Evolutionary conservation across 92 coral and sea anemone species (phyloP).

Genomic region (Pocillopora meandrina): DNA sequence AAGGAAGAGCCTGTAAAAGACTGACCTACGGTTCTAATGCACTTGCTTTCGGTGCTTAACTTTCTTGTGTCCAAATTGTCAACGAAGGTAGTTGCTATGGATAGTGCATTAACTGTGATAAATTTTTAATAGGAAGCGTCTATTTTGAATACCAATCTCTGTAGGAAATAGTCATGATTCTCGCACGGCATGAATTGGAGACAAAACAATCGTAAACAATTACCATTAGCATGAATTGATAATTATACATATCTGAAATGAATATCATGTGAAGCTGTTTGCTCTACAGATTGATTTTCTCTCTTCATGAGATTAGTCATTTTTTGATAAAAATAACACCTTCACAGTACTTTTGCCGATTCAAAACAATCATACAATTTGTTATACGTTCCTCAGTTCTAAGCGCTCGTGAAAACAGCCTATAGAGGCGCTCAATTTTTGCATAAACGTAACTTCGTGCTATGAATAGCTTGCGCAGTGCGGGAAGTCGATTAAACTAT

Average conservation of each 20-base stretch:
- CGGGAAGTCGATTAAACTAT: neutral
- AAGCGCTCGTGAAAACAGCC: too few species aligned
- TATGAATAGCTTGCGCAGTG: neutral
- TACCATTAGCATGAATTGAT: too few species aligned
- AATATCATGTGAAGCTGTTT: too few species aligned
- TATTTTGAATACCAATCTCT: conserved; percentile 7
- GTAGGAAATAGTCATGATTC: neutral
- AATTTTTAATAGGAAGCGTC: conserved; percentile 42
- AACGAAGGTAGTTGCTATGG: conserved; percentile 33
- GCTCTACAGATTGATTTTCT: too few species aligned
- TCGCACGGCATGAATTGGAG: neutral
- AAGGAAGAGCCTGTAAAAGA: neutral
- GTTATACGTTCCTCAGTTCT: too few species aligned
- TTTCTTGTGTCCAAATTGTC: neutral
- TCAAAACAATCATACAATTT: too few species aligned
- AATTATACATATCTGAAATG: too few species aligned
- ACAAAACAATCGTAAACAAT: neutral
- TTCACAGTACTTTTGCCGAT: too few species aligned
- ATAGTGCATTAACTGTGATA: neutral
- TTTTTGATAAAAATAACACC: too few species aligned
- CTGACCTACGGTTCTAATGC: neutral
- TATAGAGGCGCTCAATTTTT: neutral
- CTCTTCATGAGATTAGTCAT: too few species aligned
- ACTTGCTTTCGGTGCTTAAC: neutral
- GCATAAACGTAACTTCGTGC: neutral